Base-by-base conservation (phyloP, 2,113 vertebrate genomes). In the Calyptomena viridis region DNA sequence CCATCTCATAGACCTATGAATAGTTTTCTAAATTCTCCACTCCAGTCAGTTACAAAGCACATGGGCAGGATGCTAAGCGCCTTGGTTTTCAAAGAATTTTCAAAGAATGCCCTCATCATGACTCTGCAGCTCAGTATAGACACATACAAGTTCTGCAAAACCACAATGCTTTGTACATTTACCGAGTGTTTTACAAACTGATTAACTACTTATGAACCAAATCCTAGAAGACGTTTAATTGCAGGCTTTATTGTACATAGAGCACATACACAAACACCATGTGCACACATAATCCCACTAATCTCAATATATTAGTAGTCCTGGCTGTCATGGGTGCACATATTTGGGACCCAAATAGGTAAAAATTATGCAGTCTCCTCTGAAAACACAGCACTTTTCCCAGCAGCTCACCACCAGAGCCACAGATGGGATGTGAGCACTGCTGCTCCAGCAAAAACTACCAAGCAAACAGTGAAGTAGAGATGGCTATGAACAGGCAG, bases 381-480 rank as follows among this genome's bases (percentile, higher is more conserved):
- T 68, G 71, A 44, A 85, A 91, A 78, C 55, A 83, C 8, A 71
- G 22, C n/a, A 87, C 46, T 64, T 64, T 25, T 64, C 58, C 66
- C 27, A 87, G 37, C 27, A 75, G 52, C 56, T 87, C 60, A 66
- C 30, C 42, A 82, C 27, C 27, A 55, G 14, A 53, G 16, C 24
- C 40, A 76, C 77, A 31, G 44, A 72, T 7, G 11, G 63, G 12
- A 69, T 74, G 17, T 1, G 2, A 77, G 25, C 46, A 12, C 28
- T 53, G 49, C 42, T 63, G 42, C 69, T 91, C 35, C 56, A 78
- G 35, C 35, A 83, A 46, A 77, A 87, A n/a, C 22, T 35, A 28
- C 22, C 23, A 53, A 23, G 5, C 7, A 46, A 4, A 11, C 28
- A 37, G 24, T 31, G 42, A 71, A 66, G 21, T 1, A 2, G 0